Evolutionary conservation across 1,140 invertebrate species (phyloP).

Genomic region (Procambarus clarkii): DNA sequence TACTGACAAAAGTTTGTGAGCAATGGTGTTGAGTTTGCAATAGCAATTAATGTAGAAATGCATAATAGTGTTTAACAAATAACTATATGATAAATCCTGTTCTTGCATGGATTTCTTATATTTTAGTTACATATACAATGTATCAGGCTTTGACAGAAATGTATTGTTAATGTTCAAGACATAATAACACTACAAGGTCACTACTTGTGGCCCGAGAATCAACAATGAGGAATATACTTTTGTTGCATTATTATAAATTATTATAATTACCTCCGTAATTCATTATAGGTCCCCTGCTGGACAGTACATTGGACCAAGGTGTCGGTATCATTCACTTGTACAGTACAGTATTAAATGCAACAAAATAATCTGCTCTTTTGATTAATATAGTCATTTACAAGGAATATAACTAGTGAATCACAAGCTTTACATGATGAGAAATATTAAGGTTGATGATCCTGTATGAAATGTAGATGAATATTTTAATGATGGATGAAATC

Average conservation of each 20-base stretch:
- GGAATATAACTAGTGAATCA: slow-evolving; percentile 14
- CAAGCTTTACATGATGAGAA: slow-evolving; percentile 14
- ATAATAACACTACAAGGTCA: not conserved
- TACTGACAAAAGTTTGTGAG: not conserved
- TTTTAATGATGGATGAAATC: not conserved
- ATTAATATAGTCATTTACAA: slow-evolving; percentile 15
- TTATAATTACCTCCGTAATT: not conserved
- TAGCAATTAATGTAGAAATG: not conserved
- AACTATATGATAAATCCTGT: not conserved
- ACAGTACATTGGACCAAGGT: not conserved
- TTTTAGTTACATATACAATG: not conserved
- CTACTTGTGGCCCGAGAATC: not conserved
- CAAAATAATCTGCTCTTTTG: slow-evolving; percentile 18
- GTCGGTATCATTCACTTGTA: not conserved
- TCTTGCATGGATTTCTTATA: not conserved
- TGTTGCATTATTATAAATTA: not conserved
- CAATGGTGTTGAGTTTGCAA: not conserved
- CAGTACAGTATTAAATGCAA: not conserved
- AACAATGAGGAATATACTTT: not conserved
- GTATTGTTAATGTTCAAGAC: not conserved
- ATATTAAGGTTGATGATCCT: slow-evolving; percentile 7
- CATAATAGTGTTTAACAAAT: not conserved
- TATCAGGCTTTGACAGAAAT: not conserved
- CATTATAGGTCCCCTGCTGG: not conserved
- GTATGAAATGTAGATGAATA: not conserved